phyloP scores from a whole-genome alignment of 2,888 invertebrate species.

The Nephrocerus scutellatus region DNA sequence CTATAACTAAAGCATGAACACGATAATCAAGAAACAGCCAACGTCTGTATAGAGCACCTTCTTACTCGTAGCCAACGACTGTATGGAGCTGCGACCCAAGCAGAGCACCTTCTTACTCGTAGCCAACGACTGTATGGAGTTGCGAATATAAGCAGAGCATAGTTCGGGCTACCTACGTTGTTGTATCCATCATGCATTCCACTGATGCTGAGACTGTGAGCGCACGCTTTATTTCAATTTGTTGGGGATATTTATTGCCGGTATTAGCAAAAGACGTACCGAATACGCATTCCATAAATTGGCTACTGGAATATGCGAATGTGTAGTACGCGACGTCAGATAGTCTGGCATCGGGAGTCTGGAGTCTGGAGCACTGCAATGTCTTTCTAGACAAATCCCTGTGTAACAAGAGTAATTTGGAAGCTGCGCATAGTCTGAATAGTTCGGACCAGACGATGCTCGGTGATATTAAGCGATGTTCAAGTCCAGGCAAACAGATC shows the following conservation, averaged over 20 bases:
- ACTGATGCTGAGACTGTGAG: constrained; percentile 17
- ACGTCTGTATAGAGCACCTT: constrained; percentile 30
- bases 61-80: constrained; percentile 19
- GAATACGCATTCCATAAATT: constrained; percentile 28
- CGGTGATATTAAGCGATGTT: too few relatives aligned
- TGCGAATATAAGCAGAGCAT: constrained; percentile 4
- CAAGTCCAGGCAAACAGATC: constrained; percentile 1
- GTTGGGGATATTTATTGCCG: constrained; percentile 42
- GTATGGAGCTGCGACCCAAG: neutral
- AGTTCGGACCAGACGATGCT: too few relatives aligned
- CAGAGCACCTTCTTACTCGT: constrained; percentile 6
- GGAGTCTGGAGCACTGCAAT: constrained; percentile 8
- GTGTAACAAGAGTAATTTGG: constrained; percentile 44
- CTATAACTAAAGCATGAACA: constrained; percentile 34
- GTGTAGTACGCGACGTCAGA: constrained; percentile 15
- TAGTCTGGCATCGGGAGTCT: constrained; percentile 22
- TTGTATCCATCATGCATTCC: constrained; percentile 8
- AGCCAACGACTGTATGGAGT: neutral
- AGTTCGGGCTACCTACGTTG: constrained; percentile 11
- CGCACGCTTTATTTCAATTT: constrained; percentile 43
- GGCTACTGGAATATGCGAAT: constrained; percentile 23
- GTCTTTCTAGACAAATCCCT: constrained; percentile 34
- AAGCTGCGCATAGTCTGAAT: too few relatives aligned
- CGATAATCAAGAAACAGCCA: constrained; percentile 14
- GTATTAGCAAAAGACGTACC: constrained; percentile 43